A percentile compares a stretch with the other conserved stretches of the same genome.
Conservation (phyloP, 1,140 invertebrate genomes). For the Liolophura sinensis region DNA sequence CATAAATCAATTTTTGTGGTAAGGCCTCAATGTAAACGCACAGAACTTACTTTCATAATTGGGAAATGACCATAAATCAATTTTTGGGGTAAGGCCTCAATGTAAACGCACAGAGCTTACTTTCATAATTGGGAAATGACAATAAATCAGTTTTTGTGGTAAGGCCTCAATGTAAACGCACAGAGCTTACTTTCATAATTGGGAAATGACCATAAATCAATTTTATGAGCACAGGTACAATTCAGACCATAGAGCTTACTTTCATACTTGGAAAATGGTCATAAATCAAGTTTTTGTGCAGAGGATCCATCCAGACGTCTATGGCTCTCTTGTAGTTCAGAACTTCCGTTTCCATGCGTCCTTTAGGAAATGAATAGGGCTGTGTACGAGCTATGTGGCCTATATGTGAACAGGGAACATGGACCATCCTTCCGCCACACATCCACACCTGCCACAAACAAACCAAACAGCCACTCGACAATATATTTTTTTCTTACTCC, state of each 20-base stretch:
- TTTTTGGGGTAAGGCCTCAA: no score
- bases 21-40: no score
- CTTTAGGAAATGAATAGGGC: conserved; percentile 91
- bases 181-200: conserved; percentile 1
- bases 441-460: conserved; percentile 88
- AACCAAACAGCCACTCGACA: conserved; percentile 62
- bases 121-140: no score
- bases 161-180: no score
- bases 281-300: conserved; percentile 42
- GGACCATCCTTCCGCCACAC: conserved; percentile 92
- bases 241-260: conserved; percentile 19
- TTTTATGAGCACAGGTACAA: no score
- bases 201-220: neutral
- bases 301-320: conserved; percentile 49
- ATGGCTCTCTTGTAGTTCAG: conserved; percentile 51
- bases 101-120: no score
- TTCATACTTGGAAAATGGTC: conserved; percentile 44
- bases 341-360: conserved; percentile 57
- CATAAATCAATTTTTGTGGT: no score
- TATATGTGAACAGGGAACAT: conserved; percentile 64
- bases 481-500: conserved; percentile 67
- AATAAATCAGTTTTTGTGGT: no score
- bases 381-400: conserved; percentile 74
- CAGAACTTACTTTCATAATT: no score
- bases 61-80: no score